These are phyloP conservation scores for Geotrupes spiniger DNA, from an alignment of 2,888 invertebrate genomes.

Conservation along the genomic window DNA sequence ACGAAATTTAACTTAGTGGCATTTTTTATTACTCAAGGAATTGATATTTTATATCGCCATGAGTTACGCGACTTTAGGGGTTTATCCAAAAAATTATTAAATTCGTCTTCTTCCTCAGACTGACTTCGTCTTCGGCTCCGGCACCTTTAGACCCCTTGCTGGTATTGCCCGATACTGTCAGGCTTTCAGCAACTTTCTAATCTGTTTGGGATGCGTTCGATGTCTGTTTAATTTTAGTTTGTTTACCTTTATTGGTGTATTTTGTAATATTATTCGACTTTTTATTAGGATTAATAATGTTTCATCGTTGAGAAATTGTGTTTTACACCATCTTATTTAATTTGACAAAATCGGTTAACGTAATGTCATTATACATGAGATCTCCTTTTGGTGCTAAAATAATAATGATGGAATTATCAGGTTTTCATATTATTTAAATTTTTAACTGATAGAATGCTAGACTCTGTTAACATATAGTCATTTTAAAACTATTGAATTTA, in stretches of 20 bases:
- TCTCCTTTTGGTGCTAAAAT: constrained; percentile 20
- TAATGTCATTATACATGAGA: constrained; percentile 13
- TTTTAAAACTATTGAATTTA: constrained; percentile 19
- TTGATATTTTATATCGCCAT: too few relatives aligned
- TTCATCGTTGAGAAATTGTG: constrained; percentile 15
- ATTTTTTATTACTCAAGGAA: constrained; percentile 3
- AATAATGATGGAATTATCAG: constrained; percentile 18
- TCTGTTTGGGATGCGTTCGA: too few relatives aligned
- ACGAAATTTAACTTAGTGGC: background rate
- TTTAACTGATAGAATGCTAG: constrained; percentile 12
- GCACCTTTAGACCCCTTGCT: too few relatives aligned
- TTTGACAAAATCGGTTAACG: constrained; percentile 12
- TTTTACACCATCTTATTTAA: constrained; percentile 7
- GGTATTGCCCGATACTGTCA: too few relatives aligned
- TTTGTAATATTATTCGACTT: constrained; percentile 47
- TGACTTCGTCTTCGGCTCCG: too few relatives aligned
- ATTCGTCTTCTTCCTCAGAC: too few relatives aligned
- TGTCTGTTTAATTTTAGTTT: constrained; percentile 1
- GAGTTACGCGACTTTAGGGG: too few relatives aligned
- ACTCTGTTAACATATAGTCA: constrained; percentile 19
- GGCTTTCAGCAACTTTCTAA: too few relatives aligned
- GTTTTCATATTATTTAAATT: constrained; percentile 21
- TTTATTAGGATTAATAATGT: constrained; percentile 48
- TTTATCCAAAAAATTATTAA: too few relatives aligned
- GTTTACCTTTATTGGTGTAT: background rate